Base-by-base conservation (phyloP, 2,113 vertebrate species). In the Eira barbara region DNA sequence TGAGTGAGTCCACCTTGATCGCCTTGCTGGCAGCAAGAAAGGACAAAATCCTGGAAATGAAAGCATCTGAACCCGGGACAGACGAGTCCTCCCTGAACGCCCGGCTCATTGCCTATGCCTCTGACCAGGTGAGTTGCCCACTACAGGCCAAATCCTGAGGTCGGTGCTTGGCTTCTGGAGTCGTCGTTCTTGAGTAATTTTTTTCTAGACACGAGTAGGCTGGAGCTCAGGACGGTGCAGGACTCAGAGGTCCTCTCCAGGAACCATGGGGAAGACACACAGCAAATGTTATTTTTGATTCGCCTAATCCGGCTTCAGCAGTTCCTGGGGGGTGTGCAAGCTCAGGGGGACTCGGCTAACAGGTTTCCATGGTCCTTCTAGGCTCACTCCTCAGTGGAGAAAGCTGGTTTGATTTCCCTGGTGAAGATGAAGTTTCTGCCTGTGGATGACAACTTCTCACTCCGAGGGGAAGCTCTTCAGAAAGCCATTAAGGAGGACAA, bases 301-400 rank as follows among this genome's bases (percentile, higher is more conserved):
- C 23, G 13, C n/a, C 31, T 4, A 2, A 31, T 57, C 73, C 52
- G 47, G 39, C 21, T 67, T 69, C 69, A 2, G 42, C 6, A 4
- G 3, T 84, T 91, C 71, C 76, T 55, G 65, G 47, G 3, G 79
- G 2, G 5, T 34, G 49, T 14, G n/a, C 20, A 1, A 1, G 61
- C 12, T 10, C n/a, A 10, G 55, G n/a, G 21, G 1, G 9, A 27
- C 11, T 34, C n/a, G 29, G 42, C 87, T 93, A 23, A 89, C 23
- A 23, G 55, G 79, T 80, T 9, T 63, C n/a, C 1, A 0, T 52
- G 63, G 45, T 52, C 39, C 57, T 59, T 92, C 63, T 87, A 99
- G 99, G 99, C 99, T 71, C 99, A 99, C 97, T 99, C 99, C 25
- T 99, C 99, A 0, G 99, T 99, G 39, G 99, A 99, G 98, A 99